Evolutionary conservation across 2,797 vertebrate genomes (phyloP), one percentile per base, ranked within the genome.

Genomic region (Scolopax rusticola): DNA sequence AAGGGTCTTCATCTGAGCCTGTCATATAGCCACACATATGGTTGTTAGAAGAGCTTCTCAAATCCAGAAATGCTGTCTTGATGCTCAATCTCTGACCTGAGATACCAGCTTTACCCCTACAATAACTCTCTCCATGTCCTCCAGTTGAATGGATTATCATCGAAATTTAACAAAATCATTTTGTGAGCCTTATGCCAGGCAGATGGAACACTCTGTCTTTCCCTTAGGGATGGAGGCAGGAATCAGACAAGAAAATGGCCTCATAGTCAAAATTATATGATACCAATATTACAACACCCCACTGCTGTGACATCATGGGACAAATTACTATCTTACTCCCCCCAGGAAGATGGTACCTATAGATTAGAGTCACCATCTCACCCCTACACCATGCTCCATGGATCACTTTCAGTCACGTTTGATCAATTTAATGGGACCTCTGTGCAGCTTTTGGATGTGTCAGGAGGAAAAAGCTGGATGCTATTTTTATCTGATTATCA

Each of bases 21-120:
- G 1, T 61, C 68, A 18, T 9, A 47, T 16, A 63, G 41, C 36
- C 27, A 15, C 53, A 45, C 30, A 8, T 19, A 10, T 0, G 0
- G 14, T 18, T 79, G 20, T 21, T 36, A 41, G 47, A 53, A 81
- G 16, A 12, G 20, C 12, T 67, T 6, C 70, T 87, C 59, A 53
- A 51, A 30, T 6, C 30, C 48, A 30, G 51, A 17, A 27, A 14
- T 57, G 23, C 11, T 57, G 18, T 57, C 53, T 21, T 75, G n/a
- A 27, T 30, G 36, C 41, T 90, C 4, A 0, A 0, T 38, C 13
- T 81, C 51, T 69, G 50, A 69, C 24, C 63, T 84, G 59, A 82
- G 70, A 51, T 47, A 43, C 36, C 54, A 76, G 11, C 33, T n/a
- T 47, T 63, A 89, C 10, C n/a, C 16, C 43, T 65, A 19, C 20